phyloP scores from a whole-genome alignment of 1,140 invertebrate genomes.

The Vollenhovia emeryi region DNA sequence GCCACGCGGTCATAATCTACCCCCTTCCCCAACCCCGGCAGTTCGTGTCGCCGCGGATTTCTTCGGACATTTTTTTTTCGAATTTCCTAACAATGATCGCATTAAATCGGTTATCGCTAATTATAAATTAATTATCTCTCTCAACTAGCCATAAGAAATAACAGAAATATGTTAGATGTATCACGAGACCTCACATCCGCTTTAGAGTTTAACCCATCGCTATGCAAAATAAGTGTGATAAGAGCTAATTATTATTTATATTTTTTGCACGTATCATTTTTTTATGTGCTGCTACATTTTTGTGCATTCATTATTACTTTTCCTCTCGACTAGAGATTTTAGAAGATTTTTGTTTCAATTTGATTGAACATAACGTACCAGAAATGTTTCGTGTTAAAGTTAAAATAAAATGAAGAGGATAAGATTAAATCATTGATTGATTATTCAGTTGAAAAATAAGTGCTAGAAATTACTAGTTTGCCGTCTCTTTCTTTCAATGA shows the following conservation, averaged over 20 bases:
- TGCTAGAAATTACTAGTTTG: neutral
- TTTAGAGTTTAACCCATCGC: neutral
- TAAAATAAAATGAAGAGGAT: neutral
- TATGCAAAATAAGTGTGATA: neutral
- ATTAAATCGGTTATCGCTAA: slow-evolving; percentile 27
- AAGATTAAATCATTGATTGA: neutral
- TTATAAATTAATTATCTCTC: slow-evolving; percentile 16
- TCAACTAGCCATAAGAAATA: neutral
- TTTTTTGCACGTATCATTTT: neutral
- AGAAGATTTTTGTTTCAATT: neutral
- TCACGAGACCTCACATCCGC: neutral
- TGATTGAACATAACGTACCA: neutral
- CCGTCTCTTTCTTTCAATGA: neutral
- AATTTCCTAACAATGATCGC: slow-evolving; percentile 15
- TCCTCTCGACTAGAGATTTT: no score
- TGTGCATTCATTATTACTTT: neutral
- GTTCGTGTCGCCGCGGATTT: neutral
- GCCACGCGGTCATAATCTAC: slow-evolving; percentile 42
- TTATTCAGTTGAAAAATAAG: neutral
- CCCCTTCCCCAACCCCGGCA: no score
- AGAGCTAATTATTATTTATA: neutral
- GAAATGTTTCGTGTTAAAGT: neutral
- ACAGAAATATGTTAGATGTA: neutral
- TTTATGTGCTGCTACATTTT: neutral
- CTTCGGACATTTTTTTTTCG: slow-evolving; percentile 1